Evolutionary conservation across 2,797 vertebrate species (phyloP).

Genomic region (Vultur gryphus): DNA sequence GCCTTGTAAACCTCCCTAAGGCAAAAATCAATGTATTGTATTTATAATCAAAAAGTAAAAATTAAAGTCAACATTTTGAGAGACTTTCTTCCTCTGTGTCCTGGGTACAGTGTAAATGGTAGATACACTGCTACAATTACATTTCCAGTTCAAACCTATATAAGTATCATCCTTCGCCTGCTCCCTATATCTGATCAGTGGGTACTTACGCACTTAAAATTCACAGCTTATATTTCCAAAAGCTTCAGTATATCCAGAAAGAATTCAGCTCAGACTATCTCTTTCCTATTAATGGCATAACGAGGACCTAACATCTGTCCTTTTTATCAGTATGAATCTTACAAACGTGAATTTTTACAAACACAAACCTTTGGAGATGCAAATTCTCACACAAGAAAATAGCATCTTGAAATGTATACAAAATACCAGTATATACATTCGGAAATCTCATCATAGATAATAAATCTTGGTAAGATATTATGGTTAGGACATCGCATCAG

Average conservation of each 20-base stretch:
- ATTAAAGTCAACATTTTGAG: background rate
- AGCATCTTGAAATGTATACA: background rate
- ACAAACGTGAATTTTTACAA: background rate
- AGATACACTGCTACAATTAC: background rate
- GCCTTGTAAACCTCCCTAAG: background rate
- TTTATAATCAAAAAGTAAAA: background rate
- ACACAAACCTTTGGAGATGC: background rate
- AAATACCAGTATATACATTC: background rate
- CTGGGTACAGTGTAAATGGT: background rate
- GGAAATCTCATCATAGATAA: background rate
- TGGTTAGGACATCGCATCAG: background rate
- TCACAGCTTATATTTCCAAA: background rate
- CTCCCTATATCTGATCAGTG: background rate
- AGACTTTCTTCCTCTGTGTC: background rate
- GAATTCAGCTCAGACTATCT: background rate
- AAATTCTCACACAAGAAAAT: background rate
- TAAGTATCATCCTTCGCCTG: background rate
- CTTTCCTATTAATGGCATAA: background rate
- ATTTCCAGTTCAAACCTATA: background rate
- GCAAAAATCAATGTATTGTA: background rate
- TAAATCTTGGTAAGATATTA: background rate
- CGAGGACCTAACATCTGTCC: background rate
- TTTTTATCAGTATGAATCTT: background rate
- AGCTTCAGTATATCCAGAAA: background rate
- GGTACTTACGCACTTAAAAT: background rate